Evolutionary conservation across 2,113 vertebrate species (phyloP).

Genomic region (Rhizomys pruinosus): DNA sequence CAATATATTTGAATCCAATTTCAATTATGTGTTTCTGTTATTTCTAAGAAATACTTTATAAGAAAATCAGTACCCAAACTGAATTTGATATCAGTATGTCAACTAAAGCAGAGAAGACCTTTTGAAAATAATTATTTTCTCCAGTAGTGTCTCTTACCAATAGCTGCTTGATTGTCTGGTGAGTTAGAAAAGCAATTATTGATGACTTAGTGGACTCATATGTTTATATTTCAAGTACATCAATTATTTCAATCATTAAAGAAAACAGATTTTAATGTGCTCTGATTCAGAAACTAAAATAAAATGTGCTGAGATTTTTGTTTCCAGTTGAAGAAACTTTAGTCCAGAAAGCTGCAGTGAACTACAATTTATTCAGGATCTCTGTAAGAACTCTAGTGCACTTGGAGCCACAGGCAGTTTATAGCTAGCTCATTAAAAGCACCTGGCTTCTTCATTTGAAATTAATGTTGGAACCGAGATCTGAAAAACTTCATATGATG

Average conservation of each 20-base stretch:
- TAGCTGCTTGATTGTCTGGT: neutral
- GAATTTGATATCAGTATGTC: neutral
- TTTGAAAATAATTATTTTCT: neutral
- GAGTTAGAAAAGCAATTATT: slow-evolving; percentile 19
- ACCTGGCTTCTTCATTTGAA: no score
- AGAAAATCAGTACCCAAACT: neutral
- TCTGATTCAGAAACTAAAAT: slow-evolving; percentile 3
- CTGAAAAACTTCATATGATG: neutral
- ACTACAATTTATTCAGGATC: neutral
- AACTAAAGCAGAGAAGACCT: neutral
- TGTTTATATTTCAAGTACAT: slow-evolving; percentile 1
- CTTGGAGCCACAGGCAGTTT: neutral
- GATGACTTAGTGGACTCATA: neutral
- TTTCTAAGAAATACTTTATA: slow-evolving; percentile 38
- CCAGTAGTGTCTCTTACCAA: neutral
- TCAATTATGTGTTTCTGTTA: slow-evolving; percentile 12
- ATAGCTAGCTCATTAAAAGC: neutral
- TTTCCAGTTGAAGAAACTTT: neutral
- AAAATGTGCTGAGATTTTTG: neutral
- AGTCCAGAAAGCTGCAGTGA: neutral
- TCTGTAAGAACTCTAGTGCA: neutral
- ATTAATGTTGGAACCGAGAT: neutral
- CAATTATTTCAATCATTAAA: slow-evolving; percentile 28
- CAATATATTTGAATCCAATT: neutral
- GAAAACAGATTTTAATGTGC: neutral